These are phyloP conservation scores for Heliothis peltigera DNA, from an alignment of 2,888 invertebrate species.

Conservation along the genomic window DNA sequence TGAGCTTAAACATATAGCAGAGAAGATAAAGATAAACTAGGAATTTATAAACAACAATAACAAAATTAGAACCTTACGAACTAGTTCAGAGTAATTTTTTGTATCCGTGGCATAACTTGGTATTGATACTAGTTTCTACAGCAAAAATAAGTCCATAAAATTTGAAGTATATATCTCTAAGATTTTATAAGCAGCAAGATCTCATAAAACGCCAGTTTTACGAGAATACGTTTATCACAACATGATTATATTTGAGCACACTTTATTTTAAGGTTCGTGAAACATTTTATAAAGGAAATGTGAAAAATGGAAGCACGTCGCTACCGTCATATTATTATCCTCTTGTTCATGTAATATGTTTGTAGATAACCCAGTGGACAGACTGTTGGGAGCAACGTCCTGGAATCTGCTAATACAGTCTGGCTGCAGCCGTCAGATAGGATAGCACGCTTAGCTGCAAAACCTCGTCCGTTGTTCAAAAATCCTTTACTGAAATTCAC, in stretches of 20 bases:
- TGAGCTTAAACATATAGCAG: no score
- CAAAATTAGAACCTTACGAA: no score
- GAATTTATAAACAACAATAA: no score
- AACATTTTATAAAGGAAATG: conserved; percentile 14
- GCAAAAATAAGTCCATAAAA: no score
- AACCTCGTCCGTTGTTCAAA: conserved; percentile 28
- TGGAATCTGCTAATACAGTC: conserved; percentile 18
- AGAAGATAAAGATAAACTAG: no score
- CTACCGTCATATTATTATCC: conserved; percentile 12
- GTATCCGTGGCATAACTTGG: conserved; percentile 25
- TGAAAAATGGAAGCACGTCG: conserved; percentile 43
- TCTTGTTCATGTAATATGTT: conserved; percentile 22
- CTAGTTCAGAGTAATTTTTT: conserved; percentile 23
- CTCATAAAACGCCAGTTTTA: no score
- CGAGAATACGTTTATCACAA: not conserved
- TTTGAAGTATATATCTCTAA: no score
- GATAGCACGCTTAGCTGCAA: conserved; percentile 9
- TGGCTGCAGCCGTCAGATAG: conserved; percentile 25
- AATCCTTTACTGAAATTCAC: conserved; percentile 36
- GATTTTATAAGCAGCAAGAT: no score
- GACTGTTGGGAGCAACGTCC: conserved; percentile 12
- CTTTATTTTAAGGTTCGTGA: conserved; percentile 8
- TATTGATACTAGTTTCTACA: no score
- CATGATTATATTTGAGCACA: not conserved
- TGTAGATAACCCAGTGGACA: not conserved